Percentiles rank a stretch among this genome's conserved stretches.
phyloP scores from a whole-genome alignment of 2,888 invertebrate species.

The Arrhopalites spinosus region DNA sequence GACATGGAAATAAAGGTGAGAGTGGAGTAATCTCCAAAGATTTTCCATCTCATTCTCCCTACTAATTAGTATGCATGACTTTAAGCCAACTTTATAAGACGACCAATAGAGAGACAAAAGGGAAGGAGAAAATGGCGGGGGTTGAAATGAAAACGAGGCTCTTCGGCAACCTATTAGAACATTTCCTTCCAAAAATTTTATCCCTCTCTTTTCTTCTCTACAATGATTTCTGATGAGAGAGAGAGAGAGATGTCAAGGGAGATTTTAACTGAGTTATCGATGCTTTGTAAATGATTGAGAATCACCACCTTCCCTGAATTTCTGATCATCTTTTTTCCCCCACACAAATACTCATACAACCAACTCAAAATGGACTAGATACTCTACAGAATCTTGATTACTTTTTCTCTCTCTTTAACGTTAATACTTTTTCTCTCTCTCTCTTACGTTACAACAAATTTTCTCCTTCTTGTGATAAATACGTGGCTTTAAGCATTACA shows the following conservation, averaged over 20 bases:
- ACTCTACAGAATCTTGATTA: constrained; percentile 26
- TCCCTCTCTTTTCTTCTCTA: not conserved
- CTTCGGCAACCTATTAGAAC: constrained; percentile 17
- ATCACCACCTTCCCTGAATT: constrained; percentile 29
- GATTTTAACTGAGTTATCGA: constrained; percentile 40
- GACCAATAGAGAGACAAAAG: constrained; percentile 16
- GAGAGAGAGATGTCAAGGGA: constrained; percentile 37
- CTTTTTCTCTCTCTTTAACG: too few relatives aligned
- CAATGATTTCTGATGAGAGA: not conserved
- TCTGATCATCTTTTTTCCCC: constrained; percentile 25
- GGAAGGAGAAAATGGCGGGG: not conserved
- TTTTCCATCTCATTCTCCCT: constrained; percentile 22
- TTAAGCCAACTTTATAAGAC: constrained; percentile 18
- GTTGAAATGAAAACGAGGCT: constrained; percentile 12
- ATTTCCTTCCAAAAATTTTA: not conserved
- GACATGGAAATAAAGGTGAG: constrained; percentile 33
- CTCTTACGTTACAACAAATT: too few relatives aligned
- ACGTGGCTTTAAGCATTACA: not conserved
- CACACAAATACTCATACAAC: not conserved
- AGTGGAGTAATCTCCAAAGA: constrained; percentile 28
- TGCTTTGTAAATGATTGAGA: constrained; percentile 36
- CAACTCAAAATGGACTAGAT: constrained; percentile 20
- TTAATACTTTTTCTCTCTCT: too few relatives aligned
- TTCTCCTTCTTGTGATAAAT: too few relatives aligned
- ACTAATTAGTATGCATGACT: constrained; percentile 36